Percentiles rank a stretch among this genome's conserved stretches.
Conservation (phyloP, 2,888 invertebrate species). For the Arrhopalites spinosus region DNA sequence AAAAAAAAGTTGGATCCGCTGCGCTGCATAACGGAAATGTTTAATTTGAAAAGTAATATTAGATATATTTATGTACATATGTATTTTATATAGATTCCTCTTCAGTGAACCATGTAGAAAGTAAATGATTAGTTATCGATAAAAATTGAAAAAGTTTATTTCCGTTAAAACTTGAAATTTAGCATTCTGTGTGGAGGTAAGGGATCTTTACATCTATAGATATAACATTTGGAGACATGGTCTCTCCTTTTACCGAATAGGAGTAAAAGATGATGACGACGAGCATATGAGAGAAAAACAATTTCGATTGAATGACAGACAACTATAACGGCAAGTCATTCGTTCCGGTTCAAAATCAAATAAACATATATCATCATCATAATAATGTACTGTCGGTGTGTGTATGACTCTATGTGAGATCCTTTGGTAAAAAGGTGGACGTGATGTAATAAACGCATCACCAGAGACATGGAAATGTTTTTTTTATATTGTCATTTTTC, state of each 20-base stretch:
- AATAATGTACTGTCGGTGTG: background rate
- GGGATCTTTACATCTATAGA: background rate
- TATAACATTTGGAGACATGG: background rate
- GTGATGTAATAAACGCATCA: conserved; percentile 18
- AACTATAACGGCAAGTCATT: conserved; percentile 31
- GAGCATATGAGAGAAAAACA: background rate
- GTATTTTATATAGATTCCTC: too few relatives aligned
- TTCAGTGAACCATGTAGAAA: conserved; percentile 8
- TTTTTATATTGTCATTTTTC: conserved; percentile 27
- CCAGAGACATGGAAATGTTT: background rate
- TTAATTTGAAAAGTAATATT: background rate
- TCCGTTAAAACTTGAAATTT: conserved; percentile 14
- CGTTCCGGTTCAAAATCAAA: conserved; percentile 36
- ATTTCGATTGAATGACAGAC: background rate
- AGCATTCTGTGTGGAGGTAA: background rate
- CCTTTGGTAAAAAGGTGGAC: too few relatives aligned
- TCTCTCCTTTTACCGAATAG: background rate
- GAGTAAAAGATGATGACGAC: background rate
- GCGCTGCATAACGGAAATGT: conserved; percentile 9
- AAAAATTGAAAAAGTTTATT: background rate
- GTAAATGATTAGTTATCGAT: conserved; percentile 25
- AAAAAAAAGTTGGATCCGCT: background rate
- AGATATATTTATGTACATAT: too few relatives aligned
- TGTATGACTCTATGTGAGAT: background rate
- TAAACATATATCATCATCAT: background rate